Conservation (phyloP, 2,888 invertebrate genomes). For the Masnerella sp. region DNA sequence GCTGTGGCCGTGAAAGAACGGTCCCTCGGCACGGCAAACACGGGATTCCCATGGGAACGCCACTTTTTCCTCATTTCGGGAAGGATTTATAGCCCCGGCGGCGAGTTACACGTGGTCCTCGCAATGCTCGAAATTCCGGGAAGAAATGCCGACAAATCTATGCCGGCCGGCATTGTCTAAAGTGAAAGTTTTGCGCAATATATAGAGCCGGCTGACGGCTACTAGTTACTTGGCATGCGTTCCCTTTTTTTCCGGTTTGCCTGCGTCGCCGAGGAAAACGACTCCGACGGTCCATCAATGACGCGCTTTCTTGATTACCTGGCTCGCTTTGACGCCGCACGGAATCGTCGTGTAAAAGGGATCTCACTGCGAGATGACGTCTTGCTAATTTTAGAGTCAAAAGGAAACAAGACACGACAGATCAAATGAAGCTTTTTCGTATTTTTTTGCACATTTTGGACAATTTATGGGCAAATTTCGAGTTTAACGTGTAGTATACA, state of each 20-base stretch:
- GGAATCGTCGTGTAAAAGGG: slow-evolving; percentile 1
- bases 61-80: slow-evolving; percentile 59
- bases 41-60: slow-evolving; percentile 59
- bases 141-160: slow-evolving; percentile 56
- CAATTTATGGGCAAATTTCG: too few species aligned
- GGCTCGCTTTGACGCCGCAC: slow-evolving; percentile 10
- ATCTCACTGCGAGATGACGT: too few species aligned
- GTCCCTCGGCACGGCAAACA: slow-evolving; percentile 54
- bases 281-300: slow-evolving; percentile 28
- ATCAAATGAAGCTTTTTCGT: too few species aligned
- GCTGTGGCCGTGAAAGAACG: slow-evolving; percentile 46
- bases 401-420: too few species aligned
- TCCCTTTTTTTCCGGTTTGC: slow-evolving; percentile 30
- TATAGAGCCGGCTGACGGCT: slow-evolving; percentile 43
- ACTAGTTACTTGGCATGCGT: slow-evolving; percentile 43
- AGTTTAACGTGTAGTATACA: too few species aligned
- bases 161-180: slow-evolving; percentile 69
- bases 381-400: too few species aligned
- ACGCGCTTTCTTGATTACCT: slow-evolving; percentile 24
- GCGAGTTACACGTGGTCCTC: slow-evolving; percentile 54
- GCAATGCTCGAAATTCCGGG: slow-evolving; percentile 57
- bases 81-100: slow-evolving; percentile 56
- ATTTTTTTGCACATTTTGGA: too few species aligned
- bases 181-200: slow-evolving; percentile 76
- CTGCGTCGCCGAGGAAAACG: slow-evolving; percentile 16